phyloP scores from a whole-genome alignment of 1,140 invertebrate genomes.

The Bombus waltoni region DNA sequence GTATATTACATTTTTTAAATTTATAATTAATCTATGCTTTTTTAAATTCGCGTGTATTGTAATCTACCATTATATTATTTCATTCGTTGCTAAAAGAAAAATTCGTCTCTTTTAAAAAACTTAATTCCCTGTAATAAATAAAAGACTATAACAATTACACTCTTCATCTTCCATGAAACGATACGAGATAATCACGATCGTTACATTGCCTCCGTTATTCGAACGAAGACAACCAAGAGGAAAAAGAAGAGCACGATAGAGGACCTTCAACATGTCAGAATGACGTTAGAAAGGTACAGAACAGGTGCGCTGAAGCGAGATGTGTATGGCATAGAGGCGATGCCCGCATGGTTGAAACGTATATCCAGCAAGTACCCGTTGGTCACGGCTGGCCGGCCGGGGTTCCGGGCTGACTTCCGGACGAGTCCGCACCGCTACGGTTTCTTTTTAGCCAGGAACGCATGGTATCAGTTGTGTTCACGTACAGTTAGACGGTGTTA shows the following conservation, averaged over 20 bases:
- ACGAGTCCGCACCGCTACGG: constrained; percentile 75
- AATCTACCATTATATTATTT: background rate
- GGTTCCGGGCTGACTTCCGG: constrained; percentile 82
- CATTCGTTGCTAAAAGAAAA: background rate
- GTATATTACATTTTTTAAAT: background rate
- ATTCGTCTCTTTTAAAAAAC: background rate
- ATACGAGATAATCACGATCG: background rate
- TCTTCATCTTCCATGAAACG: constrained; percentile 1
- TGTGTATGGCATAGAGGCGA: constrained; percentile 29
- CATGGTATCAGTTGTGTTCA: constrained; percentile 72
- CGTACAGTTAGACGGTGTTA: constrained; percentile 67
- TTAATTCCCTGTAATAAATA: background rate
- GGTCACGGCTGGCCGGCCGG: constrained; percentile 80
- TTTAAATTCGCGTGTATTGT: background rate
- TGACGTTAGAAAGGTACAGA: constrained; percentile 55
- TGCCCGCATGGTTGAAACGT: constrained; percentile 61
- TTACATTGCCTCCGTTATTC: constrained; percentile 17
- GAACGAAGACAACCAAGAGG: background rate
- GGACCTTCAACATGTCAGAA: constrained; percentile 9
- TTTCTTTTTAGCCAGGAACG: constrained; percentile 73
- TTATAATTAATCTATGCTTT: background rate
- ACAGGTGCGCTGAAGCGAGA: constrained; percentile 61
- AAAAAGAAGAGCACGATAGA: background rate
- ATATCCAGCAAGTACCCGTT: constrained; percentile 74
- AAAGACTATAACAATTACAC: background rate